These are phyloP conservation scores for Disparrhopalites patrizii DNA, from an alignment of 2,888 invertebrate genomes.

Conservation along the genomic window DNA sequence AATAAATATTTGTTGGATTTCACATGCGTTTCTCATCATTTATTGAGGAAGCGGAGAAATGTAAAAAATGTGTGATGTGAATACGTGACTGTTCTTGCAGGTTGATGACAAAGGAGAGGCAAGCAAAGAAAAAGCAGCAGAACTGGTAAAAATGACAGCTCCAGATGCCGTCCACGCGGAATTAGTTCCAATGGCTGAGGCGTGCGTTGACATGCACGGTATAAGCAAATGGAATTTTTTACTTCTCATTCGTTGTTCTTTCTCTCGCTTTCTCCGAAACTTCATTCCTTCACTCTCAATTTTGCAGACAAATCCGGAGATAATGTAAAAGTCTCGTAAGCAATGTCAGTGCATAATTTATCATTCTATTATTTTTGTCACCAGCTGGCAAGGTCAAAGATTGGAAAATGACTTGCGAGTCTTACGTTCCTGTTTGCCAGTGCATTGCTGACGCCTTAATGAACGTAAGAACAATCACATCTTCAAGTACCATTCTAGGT, in stretches of 20 bases:
- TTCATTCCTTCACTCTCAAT: too few species aligned
- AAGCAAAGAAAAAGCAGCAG: slow-evolving; percentile 16
- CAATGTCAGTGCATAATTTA: not conserved
- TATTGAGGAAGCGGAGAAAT: too few species aligned
- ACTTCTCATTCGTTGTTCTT: too few species aligned
- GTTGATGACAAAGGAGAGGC: slow-evolving; percentile 14
- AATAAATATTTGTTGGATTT: too few species aligned
- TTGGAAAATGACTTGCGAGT: slow-evolving; percentile 25
- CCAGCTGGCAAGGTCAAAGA: slow-evolving; percentile 19
- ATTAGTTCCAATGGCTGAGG: slow-evolving; percentile 4
- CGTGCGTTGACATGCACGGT: slow-evolving; percentile 24
- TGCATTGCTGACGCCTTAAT: slow-evolving; percentile 20
- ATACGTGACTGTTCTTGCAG: too few species aligned
- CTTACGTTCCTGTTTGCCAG: slow-evolving; percentile 21
- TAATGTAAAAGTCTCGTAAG: too few species aligned
- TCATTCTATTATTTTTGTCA: not conserved
- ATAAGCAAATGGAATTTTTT: too few species aligned
- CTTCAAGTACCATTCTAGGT: too few species aligned
- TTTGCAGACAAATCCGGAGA: too few species aligned
- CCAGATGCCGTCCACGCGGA: slow-evolving; percentile 11
- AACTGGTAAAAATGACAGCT: slow-evolving; percentile 22
- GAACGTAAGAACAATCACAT: slow-evolving; percentile 4
- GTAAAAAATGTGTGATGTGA: too few species aligned
- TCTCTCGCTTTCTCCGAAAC: not conserved
- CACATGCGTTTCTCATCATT: too few species aligned